These are phyloP conservation scores for Oscheius myriophilus DNA, from an alignment of 2,888 invertebrate genomes.

Conservation along the genomic window DNA sequence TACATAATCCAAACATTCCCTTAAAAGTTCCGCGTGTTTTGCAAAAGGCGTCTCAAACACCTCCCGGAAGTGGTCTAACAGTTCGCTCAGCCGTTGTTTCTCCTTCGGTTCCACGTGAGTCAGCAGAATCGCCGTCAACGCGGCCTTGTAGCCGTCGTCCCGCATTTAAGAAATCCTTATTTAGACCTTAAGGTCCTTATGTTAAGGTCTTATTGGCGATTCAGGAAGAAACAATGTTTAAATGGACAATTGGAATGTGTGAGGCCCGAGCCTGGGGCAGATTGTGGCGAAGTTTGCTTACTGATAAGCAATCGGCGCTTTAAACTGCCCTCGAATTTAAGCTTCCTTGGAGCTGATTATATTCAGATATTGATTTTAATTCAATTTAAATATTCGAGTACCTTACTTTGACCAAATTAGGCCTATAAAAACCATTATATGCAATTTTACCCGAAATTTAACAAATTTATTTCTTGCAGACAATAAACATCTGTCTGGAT, in stretches of 20 bases:
- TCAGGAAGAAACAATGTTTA: no score
- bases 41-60: neutral
- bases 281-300: conserved; percentile 13
- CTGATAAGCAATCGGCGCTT: conserved; percentile 21
- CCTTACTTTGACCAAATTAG: no score
- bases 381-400: no score
- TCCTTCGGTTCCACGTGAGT: conserved; percentile 18
- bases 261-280: neutral
- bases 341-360: no score
- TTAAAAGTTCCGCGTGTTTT: conserved; percentile 18
- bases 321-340: no score
- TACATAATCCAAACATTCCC: conserved; percentile 26
- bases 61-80: conserved; percentile 20
- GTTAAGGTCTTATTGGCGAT: no score
- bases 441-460: no score
- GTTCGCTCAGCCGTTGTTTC: conserved; percentile 15
- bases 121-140: conserved; percentile 14
- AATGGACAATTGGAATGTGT: neutral
- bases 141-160: conserved; percentile 20
- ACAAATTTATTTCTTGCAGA: no score
- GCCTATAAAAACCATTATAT: no score
- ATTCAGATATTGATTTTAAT: no score
- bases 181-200: no score
- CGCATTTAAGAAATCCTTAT: neutral
- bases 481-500: no score